Conservation (phyloP, 2,113 vertebrate species). For the Desmodus rotundus region DNA sequence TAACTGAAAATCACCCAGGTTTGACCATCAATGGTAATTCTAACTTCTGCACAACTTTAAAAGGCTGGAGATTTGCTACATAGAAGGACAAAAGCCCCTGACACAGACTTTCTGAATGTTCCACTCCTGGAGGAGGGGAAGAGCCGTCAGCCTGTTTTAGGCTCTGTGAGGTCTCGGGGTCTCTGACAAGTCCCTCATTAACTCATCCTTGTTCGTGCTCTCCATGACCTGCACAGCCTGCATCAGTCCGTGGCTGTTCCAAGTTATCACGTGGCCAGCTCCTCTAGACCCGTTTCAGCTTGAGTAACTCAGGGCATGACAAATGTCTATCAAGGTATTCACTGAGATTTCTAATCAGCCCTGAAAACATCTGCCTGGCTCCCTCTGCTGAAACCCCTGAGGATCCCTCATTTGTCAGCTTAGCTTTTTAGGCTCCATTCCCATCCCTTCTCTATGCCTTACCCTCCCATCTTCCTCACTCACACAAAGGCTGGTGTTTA, state of each 20-base stretch:
- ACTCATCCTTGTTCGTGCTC: neutral
- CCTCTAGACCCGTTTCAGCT: conserved; percentile 19
- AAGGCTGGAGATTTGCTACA: neutral
- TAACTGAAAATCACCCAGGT: neutral
- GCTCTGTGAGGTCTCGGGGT: neutral
- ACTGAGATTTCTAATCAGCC: neutral
- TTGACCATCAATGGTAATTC: neutral
- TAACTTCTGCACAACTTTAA: neutral
- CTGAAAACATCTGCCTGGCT: neutral
- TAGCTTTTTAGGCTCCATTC: neutral
- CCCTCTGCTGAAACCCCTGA: neutral
- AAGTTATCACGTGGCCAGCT: neutral
- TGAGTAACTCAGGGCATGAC: neutral
- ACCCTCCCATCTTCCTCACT: neutral
- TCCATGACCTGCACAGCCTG: neutral
- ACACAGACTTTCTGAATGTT: neutral
- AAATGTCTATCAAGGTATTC: neutral
- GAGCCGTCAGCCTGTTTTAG: neutral
- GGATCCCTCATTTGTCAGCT: conserved; percentile 3
- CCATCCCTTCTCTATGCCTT: neutral
- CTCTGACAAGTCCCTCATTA: conserved; percentile 45
- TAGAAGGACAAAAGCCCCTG: neutral
- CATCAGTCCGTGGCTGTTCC: neutral
- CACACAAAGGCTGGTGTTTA: neutral
- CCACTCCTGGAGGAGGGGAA: neutral